Conservation (phyloP, 2,888 invertebrate species). For the Coenonympha arcania region DNA sequence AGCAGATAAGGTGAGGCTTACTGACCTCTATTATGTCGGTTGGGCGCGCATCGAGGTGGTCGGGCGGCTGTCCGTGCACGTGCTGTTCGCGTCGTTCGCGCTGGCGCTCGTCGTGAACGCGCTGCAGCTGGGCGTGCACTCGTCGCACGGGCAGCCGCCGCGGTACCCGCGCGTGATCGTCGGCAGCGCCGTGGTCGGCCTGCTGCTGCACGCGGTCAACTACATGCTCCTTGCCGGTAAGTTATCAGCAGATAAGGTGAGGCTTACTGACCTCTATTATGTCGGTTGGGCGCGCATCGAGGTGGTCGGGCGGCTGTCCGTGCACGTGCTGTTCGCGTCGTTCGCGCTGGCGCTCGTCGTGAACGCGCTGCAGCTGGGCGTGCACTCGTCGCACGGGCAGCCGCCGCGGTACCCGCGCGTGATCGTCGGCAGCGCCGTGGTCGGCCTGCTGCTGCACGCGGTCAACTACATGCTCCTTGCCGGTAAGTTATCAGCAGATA, state of each 20-base stretch:
- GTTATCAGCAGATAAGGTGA: too few relatives aligned
- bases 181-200: conserved; percentile 83
- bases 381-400: conserved; percentile 76
- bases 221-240: conserved; percentile 86
- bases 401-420: conserved; percentile 77
- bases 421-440: conserved; percentile 83
- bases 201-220: conserved; percentile 83
- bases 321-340: conserved; percentile 86
- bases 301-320: conserved; percentile 86
- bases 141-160: conserved; percentile 65
- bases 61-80: conserved; percentile 85
- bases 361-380: conserved; percentile 85
- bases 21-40: too few relatives aligned
- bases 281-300: conserved; percentile 94
- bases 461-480: conserved; percentile 87
- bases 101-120: conserved; percentile 88
- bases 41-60: conserved; percentile 94
- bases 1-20: too few relatives aligned
- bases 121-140: conserved; percentile 83
- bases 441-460: conserved; percentile 83
- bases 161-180: conserved; percentile 80
- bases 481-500: conserved; percentile 74
- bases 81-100: conserved; percentile 86
- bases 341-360: conserved; percentile 86
- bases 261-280: too few relatives aligned